phyloP scores from a whole-genome alignment of 2,113 vertebrate species.

The Cyphomyrus plagiostoma region DNA sequence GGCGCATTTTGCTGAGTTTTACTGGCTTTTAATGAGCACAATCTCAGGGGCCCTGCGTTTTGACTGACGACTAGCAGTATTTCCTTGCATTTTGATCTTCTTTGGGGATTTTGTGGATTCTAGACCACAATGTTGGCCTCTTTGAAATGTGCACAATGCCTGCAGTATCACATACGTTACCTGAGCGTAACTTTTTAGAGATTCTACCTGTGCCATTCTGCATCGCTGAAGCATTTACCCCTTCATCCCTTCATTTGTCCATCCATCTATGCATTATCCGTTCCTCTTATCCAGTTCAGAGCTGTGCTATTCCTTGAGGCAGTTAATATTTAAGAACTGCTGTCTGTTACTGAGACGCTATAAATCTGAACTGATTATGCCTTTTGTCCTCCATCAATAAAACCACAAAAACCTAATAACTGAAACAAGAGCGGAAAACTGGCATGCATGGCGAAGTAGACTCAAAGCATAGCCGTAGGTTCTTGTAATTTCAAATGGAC shows the following conservation, averaged over 20 bases:
- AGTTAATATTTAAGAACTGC: neutral
- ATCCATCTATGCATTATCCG: neutral
- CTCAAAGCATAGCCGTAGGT: neutral
- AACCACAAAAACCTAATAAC: slow-evolving; percentile 1
- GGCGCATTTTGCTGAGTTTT: neutral
- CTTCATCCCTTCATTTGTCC: neutral
- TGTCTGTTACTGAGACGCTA: neutral
- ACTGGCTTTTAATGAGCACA: neutral
- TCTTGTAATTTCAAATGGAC: neutral
- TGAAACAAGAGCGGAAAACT: neutral
- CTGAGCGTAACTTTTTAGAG: neutral
- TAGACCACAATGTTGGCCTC: neutral
- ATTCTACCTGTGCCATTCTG: neutral
- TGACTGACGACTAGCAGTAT: neutral
- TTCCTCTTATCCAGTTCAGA: neutral
- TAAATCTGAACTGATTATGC: neutral
- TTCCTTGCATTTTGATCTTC: neutral
- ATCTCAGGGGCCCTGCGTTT: neutral
- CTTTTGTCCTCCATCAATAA: slow-evolving; percentile 4
- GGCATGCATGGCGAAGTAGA: neutral
- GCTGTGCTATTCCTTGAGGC: neutral
- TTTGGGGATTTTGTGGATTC: neutral
- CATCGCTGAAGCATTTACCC: neutral
- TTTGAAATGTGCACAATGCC: neutral
- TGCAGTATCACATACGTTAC: neutral